Percentiles rank a stretch among this genome's conserved stretches.
phyloP scores from a whole-genome alignment of 2,113 vertebrate genomes.

The Ardeotis arabs region DNA sequence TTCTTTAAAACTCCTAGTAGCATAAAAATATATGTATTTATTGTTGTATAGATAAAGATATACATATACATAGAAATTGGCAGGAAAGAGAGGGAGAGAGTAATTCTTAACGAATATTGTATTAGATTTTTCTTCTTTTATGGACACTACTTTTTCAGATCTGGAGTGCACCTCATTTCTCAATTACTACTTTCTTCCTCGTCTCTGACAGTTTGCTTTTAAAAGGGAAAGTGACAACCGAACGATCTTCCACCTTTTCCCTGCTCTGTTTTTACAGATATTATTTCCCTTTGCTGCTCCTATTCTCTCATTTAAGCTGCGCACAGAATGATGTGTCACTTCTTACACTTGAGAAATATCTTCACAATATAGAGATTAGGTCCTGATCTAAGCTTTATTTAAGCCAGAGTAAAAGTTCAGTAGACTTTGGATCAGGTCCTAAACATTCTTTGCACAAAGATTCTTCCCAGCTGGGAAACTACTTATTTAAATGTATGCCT shows the following conservation, averaged over 20 bases:
- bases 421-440: not conserved
- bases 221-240: not conserved
- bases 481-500: not conserved
- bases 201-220: not conserved
- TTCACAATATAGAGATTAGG: not conserved
- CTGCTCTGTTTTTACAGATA: not conserved
- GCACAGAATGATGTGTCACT: not conserved
- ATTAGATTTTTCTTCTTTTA: not conserved
- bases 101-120: not conserved
- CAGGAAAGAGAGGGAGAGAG: not conserved
- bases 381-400: not conserved
- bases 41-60: not conserved
- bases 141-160: not conserved
- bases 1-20: not conserved
- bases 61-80: not conserved
- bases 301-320: not conserved
- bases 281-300: not conserved
- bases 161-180: not conserved
- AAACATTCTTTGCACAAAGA: not conserved
- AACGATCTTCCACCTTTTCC: not conserved
- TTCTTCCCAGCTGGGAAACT: not conserved
- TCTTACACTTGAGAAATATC: not conserved
- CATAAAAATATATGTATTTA: not conserved
- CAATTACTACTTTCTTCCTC: not conserved
- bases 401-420: not conserved